These are phyloP conservation scores for Amphipoea lucens DNA, from an alignment of 2,888 invertebrate genomes.

Conservation along the genomic window DNA sequence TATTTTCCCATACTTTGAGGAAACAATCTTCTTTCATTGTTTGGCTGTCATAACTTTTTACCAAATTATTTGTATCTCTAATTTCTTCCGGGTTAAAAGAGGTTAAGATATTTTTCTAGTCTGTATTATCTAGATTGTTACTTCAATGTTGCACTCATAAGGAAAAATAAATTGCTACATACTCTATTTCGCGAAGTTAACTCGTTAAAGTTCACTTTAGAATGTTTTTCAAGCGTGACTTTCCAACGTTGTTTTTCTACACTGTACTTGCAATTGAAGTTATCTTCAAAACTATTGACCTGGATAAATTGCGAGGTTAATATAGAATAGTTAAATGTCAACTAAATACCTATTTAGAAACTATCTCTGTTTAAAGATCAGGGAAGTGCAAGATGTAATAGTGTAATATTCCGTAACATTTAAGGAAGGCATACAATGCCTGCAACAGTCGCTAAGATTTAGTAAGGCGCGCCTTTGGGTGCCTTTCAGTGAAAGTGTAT, in stretches of 20 bases:
- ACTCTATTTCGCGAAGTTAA: not conserved
- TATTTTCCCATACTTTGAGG: conserved; percentile 48
- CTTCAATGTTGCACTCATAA: not conserved
- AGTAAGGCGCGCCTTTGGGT: conserved; percentile 53
- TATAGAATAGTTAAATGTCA: conserved; percentile 30
- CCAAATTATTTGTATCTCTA: conserved; percentile 30
- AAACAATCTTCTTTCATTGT: conserved; percentile 38
- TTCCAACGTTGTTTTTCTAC: not conserved
- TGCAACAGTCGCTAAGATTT: conserved; percentile 62
- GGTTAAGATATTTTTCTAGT: not conserved
- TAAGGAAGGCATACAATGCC: conserved; percentile 58
- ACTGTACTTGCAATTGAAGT: conserved; percentile 7
- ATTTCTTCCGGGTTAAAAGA: conserved; percentile 13
- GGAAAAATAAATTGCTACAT: not conserved
- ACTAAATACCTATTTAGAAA: conserved; percentile 41
- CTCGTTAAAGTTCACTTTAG: not conserved
- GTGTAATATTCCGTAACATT: conserved; percentile 53
- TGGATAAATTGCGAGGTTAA: conserved; percentile 22
- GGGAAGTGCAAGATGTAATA: conserved; percentile 53
- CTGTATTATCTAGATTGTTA: not conserved
- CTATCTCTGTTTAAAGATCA: conserved; percentile 46
- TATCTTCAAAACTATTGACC: conserved; percentile 42
- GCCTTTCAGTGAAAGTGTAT: conserved; percentile 81
- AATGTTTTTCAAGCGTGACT: conserved; percentile 20
- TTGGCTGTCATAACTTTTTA: conserved; percentile 13